phyloP scores from a whole-genome alignment of 64 coral and sea anemone genomes.

The Stylophora pistillata region DNA sequence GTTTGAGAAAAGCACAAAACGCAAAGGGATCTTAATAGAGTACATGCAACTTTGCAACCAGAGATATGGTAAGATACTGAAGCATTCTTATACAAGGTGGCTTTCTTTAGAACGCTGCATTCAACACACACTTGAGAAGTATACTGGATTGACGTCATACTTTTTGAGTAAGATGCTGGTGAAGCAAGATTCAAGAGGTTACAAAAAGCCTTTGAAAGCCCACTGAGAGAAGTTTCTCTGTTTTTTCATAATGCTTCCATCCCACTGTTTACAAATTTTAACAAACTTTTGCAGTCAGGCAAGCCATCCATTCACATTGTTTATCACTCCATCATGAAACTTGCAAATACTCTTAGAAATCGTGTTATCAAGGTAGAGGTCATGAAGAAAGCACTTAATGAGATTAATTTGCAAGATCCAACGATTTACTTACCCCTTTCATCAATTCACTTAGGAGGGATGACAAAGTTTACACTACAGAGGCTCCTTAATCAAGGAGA shows the following conservation, averaged over 20 bases:
- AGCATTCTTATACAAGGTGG: conserved; percentile 51
- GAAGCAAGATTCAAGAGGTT: conserved; percentile 33
- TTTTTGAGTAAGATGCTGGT: too few relatives aligned
- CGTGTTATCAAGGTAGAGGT: too few relatives aligned
- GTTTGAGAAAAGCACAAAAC: too few relatives aligned
- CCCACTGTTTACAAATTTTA: conserved; percentile 34
- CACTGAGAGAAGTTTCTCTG: conserved; percentile 35
- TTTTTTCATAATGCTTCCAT: conserved; percentile 53
- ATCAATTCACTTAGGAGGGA: too few relatives aligned
- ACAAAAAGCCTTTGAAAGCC: conserved; percentile 38
- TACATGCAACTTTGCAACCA: conserved; percentile 61
- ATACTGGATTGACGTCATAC: conserved; percentile 47
- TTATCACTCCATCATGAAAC: conserved; percentile 4
- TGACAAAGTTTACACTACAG: too few relatives aligned
- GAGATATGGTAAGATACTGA: conserved; percentile 42
- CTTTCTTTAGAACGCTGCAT: conserved; percentile 55
- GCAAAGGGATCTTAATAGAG: neutral
- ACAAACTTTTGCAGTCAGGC: conserved; percentile 41
- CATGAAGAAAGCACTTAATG: too few relatives aligned
- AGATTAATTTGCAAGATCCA: too few relatives aligned
- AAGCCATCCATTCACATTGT: conserved; percentile 37
- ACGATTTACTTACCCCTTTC: too few relatives aligned
- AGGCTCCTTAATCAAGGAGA: too few relatives aligned
- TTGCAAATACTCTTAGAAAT: too few relatives aligned
- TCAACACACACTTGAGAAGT: conserved; percentile 32